Evolutionary conservation across 2,888 invertebrate genomes (phyloP).

Genomic region (Pristionchus mayeri): DNA sequence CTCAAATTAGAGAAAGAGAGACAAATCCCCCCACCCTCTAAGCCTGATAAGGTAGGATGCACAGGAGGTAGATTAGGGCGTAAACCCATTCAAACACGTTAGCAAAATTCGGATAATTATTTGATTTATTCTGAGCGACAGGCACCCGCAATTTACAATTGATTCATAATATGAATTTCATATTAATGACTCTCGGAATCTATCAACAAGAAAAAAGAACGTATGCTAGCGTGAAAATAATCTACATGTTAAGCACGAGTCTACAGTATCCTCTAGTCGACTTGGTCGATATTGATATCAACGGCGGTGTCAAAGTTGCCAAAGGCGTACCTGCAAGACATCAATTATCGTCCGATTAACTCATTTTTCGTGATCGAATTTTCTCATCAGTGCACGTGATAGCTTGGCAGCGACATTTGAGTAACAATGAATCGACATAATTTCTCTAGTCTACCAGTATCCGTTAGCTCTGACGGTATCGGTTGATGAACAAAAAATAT

Average conservation of each 20-base stretch:
- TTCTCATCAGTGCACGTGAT: too few relatives aligned
- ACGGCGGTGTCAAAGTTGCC: slow-evolving; percentile 40
- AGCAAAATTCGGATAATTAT: too few relatives aligned
- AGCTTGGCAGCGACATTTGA: too few relatives aligned
- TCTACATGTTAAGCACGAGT: background rate
- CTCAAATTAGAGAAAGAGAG: too few relatives aligned
- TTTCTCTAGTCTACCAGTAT: too few relatives aligned
- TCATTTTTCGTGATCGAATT: background rate
- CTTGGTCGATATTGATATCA: slow-evolving; percentile 39
- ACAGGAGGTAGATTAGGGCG: too few relatives aligned
- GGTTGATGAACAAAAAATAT: too few relatives aligned
- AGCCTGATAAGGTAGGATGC: too few relatives aligned
- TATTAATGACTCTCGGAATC: background rate
- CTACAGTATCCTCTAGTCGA: background rate
- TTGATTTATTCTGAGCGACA: background rate
- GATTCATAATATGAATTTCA: slow-evolving; percentile 39
- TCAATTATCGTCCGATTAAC: background rate
- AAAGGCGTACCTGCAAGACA: slow-evolving; percentile 41
- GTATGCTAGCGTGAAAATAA: slow-evolving; percentile 1
- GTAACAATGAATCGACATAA: too few relatives aligned
- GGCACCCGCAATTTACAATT: background rate
- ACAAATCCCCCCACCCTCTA: too few relatives aligned
- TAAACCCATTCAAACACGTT: too few relatives aligned
- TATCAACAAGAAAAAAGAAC: slow-evolving; percentile 14
- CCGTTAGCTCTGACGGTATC: too few relatives aligned